Conservation (phyloP, 2,113 vertebrate species). For the Leiothrix lutea region DNA sequence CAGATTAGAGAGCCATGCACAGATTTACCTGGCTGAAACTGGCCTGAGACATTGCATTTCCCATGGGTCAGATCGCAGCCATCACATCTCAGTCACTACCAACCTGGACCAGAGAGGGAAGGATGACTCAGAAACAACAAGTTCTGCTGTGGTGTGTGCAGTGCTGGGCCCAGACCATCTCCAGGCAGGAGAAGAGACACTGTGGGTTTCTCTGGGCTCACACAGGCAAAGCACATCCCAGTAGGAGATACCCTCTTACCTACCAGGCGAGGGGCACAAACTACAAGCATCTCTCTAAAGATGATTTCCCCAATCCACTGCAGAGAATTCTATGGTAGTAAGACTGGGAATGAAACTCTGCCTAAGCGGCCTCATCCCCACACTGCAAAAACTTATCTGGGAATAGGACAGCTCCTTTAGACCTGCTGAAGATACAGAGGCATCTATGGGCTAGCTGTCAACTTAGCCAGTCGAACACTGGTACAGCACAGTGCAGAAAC, state of each 20-base stretch:
- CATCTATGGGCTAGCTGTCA: not conserved
- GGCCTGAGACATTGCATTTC: slow-evolving; percentile 61
- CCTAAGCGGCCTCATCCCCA: not conserved
- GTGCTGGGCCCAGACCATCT: not conserved
- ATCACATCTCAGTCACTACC: slow-evolving; percentile 57
- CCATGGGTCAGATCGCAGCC: slow-evolving; percentile 46
- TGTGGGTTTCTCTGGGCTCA: not conserved
- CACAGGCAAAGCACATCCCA: not conserved
- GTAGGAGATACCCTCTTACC: not conserved
- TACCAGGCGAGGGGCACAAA: not conserved
- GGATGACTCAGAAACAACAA: slow-evolving; percentile 39
- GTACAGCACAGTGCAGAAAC: not conserved
- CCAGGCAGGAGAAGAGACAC: not conserved
- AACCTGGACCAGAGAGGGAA: slow-evolving; percentile 60
- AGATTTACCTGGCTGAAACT: slow-evolving; percentile 58
- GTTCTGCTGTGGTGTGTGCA: not conserved
- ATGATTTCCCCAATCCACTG: not conserved
- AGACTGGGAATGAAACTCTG: not conserved
- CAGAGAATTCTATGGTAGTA: not conserved
- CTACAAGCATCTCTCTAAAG: not conserved
- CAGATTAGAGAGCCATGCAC: slow-evolving; percentile 47
- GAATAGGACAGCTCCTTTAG: not conserved
- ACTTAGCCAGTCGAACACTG: not conserved
- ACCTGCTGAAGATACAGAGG: not conserved
- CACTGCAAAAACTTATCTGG: not conserved